Evolutionary conservation across 2,888 invertebrate species (phyloP).

Genomic region (Xanthia togata): DNA sequence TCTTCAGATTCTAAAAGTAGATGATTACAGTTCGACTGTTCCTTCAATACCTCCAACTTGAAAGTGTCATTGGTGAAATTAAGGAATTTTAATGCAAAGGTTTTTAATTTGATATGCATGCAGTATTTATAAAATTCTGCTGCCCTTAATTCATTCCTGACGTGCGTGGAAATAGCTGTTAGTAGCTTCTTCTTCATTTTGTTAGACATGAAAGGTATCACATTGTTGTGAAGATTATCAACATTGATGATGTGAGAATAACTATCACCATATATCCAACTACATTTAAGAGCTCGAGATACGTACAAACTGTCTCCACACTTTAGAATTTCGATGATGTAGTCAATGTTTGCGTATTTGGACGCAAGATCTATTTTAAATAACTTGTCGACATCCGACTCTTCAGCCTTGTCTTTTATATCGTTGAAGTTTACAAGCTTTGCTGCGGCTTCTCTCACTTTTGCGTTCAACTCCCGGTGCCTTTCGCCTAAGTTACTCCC

Average conservation of each 20-base stretch:
- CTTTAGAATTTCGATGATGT: slow-evolving; percentile 77
- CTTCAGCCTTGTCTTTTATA: slow-evolving; percentile 65
- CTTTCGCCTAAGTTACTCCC: slow-evolving; percentile 73
- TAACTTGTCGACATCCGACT: slow-evolving; percentile 77
- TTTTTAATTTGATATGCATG: slow-evolving; percentile 60
- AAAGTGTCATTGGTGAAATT: slow-evolving; percentile 72
- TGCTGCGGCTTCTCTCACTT: slow-evolving; percentile 69
- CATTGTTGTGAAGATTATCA: slow-evolving; percentile 73
- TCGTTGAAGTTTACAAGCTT: slow-evolving; percentile 66
- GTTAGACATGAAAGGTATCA: slow-evolving; percentile 80
- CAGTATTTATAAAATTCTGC: slow-evolving; percentile 76
- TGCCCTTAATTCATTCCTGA: slow-evolving; percentile 71
- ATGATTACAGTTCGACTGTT: slow-evolving; percentile 23
- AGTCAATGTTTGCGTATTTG: slow-evolving; percentile 75
- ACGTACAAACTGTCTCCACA: slow-evolving; percentile 78
- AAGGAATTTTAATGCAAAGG: slow-evolving; percentile 76
- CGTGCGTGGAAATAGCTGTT: slow-evolving; percentile 67
- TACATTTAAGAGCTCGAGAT: slow-evolving; percentile 77
- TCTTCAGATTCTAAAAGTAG: not conserved
- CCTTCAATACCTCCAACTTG: slow-evolving; percentile 72
- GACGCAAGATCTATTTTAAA: slow-evolving; percentile 82
- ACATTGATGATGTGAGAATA: slow-evolving; percentile 73
- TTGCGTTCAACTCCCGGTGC: slow-evolving; percentile 73
- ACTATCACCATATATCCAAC: slow-evolving; percentile 76
- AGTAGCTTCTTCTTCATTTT: slow-evolving; percentile 80